Percentiles rank a stretch among this genome's conserved stretches.
phyloP scores from a whole-genome alignment of 2,797 vertebrate genomes.

The Lindbergichthys nudifrons region DNA sequence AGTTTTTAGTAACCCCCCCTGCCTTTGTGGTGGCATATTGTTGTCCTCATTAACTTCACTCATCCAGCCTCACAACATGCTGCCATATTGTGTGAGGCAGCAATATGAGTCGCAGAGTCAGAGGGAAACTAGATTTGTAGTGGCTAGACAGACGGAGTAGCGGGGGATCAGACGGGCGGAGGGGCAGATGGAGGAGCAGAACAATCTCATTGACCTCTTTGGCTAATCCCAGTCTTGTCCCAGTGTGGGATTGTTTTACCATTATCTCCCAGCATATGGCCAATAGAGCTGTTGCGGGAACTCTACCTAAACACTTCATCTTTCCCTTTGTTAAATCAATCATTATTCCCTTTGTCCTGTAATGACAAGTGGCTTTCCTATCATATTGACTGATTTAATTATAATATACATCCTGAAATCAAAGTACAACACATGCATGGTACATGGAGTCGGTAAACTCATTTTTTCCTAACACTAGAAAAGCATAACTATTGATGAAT shows the following conservation, averaged over 20 bases:
- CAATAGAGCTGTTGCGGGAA: background rate
- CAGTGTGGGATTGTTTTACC: slow-evolving; percentile 37
- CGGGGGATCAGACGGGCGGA: slow-evolving; percentile 36
- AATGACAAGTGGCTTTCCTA: too few relatives aligned
- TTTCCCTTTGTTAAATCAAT: too few relatives aligned
- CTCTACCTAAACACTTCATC: too few relatives aligned
- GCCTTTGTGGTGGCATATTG: background rate
- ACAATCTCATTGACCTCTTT: slow-evolving; percentile 65
- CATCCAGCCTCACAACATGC: background rate
- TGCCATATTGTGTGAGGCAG: background rate
- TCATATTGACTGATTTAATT: too few relatives aligned
- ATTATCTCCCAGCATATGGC: slow-evolving; percentile 46
- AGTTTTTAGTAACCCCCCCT: background rate
- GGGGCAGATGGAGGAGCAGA: slow-evolving; percentile 56
- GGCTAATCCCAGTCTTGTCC: slow-evolving; percentile 66
- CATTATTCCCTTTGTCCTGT: too few relatives aligned
- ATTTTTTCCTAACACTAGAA: too few relatives aligned
- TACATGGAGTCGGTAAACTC: too few relatives aligned
- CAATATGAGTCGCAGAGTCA: background rate
- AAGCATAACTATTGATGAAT: too few relatives aligned
- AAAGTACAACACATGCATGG: too few relatives aligned
- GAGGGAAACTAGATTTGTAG: background rate
- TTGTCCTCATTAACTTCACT: background rate
- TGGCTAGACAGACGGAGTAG: background rate
- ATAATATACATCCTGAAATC: too few relatives aligned